These are phyloP conservation scores for Phylloscopus whistleri DNA, from an alignment of 2,113 vertebrate species.

Conservation along the genomic window DNA sequence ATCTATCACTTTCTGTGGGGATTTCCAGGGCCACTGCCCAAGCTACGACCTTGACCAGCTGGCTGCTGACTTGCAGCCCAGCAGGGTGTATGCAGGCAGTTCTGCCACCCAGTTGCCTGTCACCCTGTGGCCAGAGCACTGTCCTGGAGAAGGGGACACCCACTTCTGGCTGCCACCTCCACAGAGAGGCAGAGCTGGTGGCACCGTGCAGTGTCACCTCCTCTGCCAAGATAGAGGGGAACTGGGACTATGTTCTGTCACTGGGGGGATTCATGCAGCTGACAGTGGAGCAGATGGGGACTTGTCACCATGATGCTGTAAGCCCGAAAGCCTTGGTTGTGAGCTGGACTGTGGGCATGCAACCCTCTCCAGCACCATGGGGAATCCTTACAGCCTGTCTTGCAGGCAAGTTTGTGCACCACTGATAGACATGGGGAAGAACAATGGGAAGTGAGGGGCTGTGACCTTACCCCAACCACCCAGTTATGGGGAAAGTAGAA, in stretches of 20 bases:
- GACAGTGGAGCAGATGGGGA: neutral
- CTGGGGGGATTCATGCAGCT: neutral
- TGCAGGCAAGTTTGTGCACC: neutral
- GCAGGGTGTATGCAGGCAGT: neutral
- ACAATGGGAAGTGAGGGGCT: neutral
- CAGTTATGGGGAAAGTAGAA: neutral
- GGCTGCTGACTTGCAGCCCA: neutral
- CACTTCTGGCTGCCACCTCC: neutral
- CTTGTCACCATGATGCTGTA: neutral
- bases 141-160: neutral
- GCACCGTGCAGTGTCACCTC: neutral
- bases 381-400: neutral
- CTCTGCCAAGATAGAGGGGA: rapidly evolving
- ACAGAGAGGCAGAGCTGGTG: neutral
- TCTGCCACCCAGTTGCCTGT: neutral
- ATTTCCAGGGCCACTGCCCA: neutral
- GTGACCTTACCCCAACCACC: neutral
- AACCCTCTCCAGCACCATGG: neutral
- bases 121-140: neutral
- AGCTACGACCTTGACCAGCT: rapidly evolving
- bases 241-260: neutral
- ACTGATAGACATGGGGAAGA: neutral
- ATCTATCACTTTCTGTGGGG: rapidly evolving
- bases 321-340: neutral
- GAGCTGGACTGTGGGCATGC: neutral